These are phyloP conservation scores for Turritopsis dohrnii DNA, from an alignment of 30 jellyfish, hydroid and myxozoan species.

Conservation along the genomic window DNA sequence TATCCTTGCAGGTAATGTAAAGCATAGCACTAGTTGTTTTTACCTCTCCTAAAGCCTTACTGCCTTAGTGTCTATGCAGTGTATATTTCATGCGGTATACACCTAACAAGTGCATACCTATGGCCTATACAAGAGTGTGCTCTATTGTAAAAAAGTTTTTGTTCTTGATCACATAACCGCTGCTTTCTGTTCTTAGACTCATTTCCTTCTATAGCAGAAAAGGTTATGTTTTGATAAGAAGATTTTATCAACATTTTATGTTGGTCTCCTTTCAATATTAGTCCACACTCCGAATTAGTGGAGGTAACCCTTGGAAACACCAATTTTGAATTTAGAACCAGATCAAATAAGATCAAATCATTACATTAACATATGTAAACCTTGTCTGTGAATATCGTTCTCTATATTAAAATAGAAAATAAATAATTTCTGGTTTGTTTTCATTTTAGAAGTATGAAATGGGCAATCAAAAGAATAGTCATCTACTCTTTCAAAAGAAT, in stretches of 20 bases:
- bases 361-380: no score
- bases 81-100: background rate
- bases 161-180: background rate
- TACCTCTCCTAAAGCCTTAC: background rate
- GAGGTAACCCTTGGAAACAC: no score
- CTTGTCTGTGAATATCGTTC: no score
- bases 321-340: no score
- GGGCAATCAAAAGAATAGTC: background rate
- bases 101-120: background rate
- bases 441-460: background rate
- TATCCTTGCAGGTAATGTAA: conserved; percentile 7
- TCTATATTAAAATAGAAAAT: no score
- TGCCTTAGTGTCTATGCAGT: background rate
- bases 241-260: no score
- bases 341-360: no score
- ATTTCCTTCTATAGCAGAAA: no score
- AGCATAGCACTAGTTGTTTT: background rate
- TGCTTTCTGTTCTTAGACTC: no score
- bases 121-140: background rate
- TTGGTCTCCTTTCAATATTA: no score
- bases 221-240: no score
- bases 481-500: background rate
- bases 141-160: background rate
- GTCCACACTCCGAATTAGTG: no score
- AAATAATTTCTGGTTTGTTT: background rate